Conservation (phyloP, 2,888 invertebrate species). For the Charanyca ferruginea region DNA sequence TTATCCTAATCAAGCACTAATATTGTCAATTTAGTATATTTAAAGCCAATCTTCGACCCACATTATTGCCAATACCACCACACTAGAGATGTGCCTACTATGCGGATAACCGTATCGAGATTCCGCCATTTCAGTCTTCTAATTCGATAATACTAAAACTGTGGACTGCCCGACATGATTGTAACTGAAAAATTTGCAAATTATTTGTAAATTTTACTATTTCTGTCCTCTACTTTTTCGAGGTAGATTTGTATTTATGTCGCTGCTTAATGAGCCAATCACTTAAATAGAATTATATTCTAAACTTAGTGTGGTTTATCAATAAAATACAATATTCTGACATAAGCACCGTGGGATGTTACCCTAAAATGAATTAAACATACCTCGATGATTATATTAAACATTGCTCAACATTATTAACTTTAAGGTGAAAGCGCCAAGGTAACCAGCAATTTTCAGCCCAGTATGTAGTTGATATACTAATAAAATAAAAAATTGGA, state of each 20-base stretch:
- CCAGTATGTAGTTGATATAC: no score
- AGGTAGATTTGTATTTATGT: conserved; percentile 36
- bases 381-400: no score
- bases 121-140: conserved; percentile 39
- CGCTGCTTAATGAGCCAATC: conserved; percentile 23
- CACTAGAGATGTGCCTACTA: neutral
- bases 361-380: conserved; percentile 1
- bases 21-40: conserved; percentile 9
- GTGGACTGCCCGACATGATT: conserved; percentile 3
- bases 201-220: conserved; percentile 12
- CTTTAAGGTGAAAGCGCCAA: no score
- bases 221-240: conserved; percentile 34
- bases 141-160: conserved; percentile 27
- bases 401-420: no score
- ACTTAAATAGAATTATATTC: conserved; percentile 12
- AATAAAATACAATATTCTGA: conserved; percentile 16
- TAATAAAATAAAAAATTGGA: no score
- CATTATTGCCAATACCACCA: conserved; percentile 19
- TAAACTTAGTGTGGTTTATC: conserved; percentile 5
- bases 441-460: no score
- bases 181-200: conserved; percentile 9
- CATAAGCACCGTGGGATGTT: conserved; percentile 1
- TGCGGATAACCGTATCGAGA: conserved; percentile 1
- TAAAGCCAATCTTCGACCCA: conserved; percentile 31
- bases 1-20: conserved; percentile 12